A percentile compares a stretch with the other conserved stretches of the same genome.
phyloP scores from a whole-genome alignment of 2,797 vertebrate genomes.

The Orestias chungarensis region DNA sequence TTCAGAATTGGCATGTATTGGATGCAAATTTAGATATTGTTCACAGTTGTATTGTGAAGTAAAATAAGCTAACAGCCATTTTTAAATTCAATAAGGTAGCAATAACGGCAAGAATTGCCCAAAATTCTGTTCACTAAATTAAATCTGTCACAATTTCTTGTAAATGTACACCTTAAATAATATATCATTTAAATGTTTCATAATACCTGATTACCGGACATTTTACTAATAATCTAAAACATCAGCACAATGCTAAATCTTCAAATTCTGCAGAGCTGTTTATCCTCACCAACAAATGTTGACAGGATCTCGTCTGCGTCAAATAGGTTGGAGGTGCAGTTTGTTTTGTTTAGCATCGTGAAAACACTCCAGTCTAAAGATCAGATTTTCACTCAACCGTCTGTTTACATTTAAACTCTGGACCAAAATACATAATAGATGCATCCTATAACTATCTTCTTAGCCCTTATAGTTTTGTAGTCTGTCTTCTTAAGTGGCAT shows the following conservation, averaged over 20 bases:
- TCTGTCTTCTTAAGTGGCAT: constrained; percentile 2
- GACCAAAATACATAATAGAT: constrained; percentile 32
- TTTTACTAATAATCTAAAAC: background rate
- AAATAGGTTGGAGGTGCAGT: background rate
- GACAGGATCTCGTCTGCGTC: background rate
- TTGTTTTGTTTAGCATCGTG: background rate
- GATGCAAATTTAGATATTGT: background rate
- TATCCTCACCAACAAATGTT: background rate
- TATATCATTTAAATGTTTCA: background rate
- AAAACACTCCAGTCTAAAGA: constrained; percentile 44
- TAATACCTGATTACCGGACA: too few species aligned
- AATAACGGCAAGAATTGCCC: background rate
- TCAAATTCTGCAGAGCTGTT: background rate
- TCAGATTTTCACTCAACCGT: background rate
- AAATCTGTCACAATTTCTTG: background rate
- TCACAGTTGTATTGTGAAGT: background rate
- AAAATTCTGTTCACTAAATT: background rate
- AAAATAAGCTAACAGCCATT: background rate
- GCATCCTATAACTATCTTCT: constrained; percentile 2
- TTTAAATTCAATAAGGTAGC: background rate
- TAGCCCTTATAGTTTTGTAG: constrained; percentile 3
- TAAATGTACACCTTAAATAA: background rate
- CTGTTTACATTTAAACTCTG: constrained; percentile 23
- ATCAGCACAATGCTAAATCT: background rate
- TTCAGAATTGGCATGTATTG: background rate